Base-by-base conservation (phyloP, 2,797 vertebrate genomes). In the Cirrhinus mrigala region DNA sequence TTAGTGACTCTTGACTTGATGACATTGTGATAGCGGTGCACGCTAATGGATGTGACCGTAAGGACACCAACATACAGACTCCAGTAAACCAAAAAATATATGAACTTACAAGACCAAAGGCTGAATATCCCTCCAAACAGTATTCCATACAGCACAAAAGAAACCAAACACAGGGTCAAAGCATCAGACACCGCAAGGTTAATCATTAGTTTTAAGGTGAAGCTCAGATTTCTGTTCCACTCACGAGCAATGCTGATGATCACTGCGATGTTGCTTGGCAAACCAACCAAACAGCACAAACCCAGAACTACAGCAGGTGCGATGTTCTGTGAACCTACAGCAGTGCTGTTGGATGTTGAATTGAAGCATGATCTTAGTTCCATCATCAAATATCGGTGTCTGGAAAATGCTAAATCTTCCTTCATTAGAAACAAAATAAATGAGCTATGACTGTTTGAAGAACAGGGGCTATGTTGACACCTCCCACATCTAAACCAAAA, bases 111-210 rank as follows among this genome's bases (percentile, higher is more conserved):
- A 8, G 56, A 50, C 66, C 4, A 22, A 20, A 77, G 5, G 14
- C 84, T 84, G 0, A 81, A 46, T 2, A 62, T 70, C 84, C 88
- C 89, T 66, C 79, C 82, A 44, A 54, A 29, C 0, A 76, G 14
- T 14, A 92, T 56, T 8, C 68, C 56, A 29, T 78, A 76, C 22
- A 87, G 33, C 50, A 66, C 58, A 6, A 90, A 54, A 6, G 89
- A 85, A 79, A 82, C 68, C 50, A 85, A 71, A 8, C 60, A 24
- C 11, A 92, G 89, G 0, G 81, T 82, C 75, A 92, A 66, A 15
- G 76, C 52, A 78, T 92, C 91, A 24, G 85, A 85, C n/a, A 89
- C 58, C 1, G 89, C 88, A 66, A 91, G 89, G 50, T 84, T 89
- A 22, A 90, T 24, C 50, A 92, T 88, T 40, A 92, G 76, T 12